Evolutionary conservation across 1,140 invertebrate species (phyloP), one percentile per base, ranked within the genome.

Genomic region (Atopsyche davidsoni): DNA sequence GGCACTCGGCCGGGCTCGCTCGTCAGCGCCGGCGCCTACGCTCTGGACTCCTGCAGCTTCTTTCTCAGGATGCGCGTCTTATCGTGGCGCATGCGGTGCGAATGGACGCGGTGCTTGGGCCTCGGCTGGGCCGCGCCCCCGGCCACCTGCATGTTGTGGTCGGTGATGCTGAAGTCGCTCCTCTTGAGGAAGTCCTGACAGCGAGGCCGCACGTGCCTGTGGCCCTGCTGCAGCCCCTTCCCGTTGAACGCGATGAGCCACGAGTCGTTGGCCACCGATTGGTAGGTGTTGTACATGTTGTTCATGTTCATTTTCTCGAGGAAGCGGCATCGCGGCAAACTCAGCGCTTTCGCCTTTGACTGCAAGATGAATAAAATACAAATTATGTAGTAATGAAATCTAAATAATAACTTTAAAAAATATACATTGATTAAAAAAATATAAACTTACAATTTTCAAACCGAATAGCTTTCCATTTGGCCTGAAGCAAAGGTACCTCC

Each of bases 401-500:
- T 28, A 28, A 6, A 28, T 28, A 34, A 34, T 34, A 34, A 36
- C 4, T 46, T 35, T 4, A 43, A 42, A 39, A 35, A 19, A 4
- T 40, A 41, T 46, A 4, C 3, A 31, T 28, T 23, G 10, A 49
- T 7, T 46, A 19, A 13, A 53, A 35, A 38, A 14, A 38, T 21
- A 23, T 14, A 52, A 57, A 72, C 68, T 75, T 64, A 78, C 76
- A 39, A 53, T 49, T 25, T 19, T n/a, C 72, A 73, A 53, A 53
- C 70, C 73, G 25, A 78, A 67, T 45, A 76, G 64, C 65, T 72
- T 75, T 75, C 77, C 76, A 49, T 65, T 64, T 59, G 69, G 70
- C 60, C 73, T 77, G 66, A 77, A 79, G 64, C 76, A 79, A 59
- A 79, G 70, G 58, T 74, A 78, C 61, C 72, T 64, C 56, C 70